phyloP scores from a whole-genome alignment of 1,140 invertebrate genomes.

The Physella acuta region DNA sequence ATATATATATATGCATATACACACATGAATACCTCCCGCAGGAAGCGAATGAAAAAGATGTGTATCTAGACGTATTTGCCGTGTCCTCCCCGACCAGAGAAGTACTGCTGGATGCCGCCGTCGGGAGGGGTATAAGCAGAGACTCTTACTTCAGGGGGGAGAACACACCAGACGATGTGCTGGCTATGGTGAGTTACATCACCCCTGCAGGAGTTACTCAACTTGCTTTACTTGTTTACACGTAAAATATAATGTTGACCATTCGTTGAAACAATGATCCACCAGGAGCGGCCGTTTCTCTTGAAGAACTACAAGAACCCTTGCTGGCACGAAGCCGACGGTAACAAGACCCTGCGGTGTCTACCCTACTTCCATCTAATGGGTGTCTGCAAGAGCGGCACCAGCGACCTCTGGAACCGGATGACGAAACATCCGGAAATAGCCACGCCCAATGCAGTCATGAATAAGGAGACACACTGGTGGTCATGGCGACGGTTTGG shows the following conservation, averaged over 20 bases:
- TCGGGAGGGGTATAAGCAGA: background rate
- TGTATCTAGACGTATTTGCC: no score
- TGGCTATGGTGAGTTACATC: slow-evolving; percentile 12
- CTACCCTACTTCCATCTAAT: slow-evolving; percentile 48
- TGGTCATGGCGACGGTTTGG: slow-evolving; percentile 49
- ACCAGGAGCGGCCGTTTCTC: slow-evolving; percentile 35
- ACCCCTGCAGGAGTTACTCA: no score
- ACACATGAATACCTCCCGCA: background rate
- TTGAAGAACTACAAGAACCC: slow-evolving; percentile 45
- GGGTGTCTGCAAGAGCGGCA: slow-evolving; percentile 49
- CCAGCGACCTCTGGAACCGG: slow-evolving; percentile 42
- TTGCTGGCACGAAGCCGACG: slow-evolving; percentile 37
- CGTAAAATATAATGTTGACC: background rate
- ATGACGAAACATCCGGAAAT: slow-evolving; percentile 41
- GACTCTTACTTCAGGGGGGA: slow-evolving; percentile 7
- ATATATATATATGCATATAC: background rate
- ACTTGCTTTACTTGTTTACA: background rate
- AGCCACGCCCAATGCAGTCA: slow-evolving; percentile 31
- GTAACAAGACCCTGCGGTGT: slow-evolving; percentile 30
- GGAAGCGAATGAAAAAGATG: no score
- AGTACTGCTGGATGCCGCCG: no score
- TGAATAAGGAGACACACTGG: slow-evolving; percentile 49
- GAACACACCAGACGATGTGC: slow-evolving; percentile 22
- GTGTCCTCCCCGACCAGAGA: no score
- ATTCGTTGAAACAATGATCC: background rate